Base-by-base conservation (phyloP, 2,113 vertebrate species). In the Ancistrus triradiatus region DNA sequence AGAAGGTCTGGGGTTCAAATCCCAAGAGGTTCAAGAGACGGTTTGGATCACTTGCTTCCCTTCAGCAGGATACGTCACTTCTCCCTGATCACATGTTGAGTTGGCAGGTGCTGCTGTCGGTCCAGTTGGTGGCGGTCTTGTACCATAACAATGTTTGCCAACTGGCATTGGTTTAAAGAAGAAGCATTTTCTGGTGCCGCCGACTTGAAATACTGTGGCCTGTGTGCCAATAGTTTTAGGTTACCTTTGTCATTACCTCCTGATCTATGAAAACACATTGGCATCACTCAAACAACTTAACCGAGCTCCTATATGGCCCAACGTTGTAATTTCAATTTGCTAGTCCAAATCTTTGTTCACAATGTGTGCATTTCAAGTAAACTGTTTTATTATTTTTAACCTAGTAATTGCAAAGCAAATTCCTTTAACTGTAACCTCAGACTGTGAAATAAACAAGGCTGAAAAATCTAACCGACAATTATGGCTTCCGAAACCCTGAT, bases 321-420 rank as follows among this genome's bases (percentile, higher is more conserved):
- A 85, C 81, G 70, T 79, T 82, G 78, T 81, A 73, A 81, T 85
- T 86, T 88, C 77, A 85, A 86, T 87, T 85, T 83, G 78, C 76
- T 81, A 73, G 72, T 78, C 70, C 65, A 64, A 85, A 85, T 83
- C 79, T 78, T 81, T 81, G 85, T 79, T 85, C 77, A 82, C 84
- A 84, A 82, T 81, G 78, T 82, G 86, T 85, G 84, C 87, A 90
- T 89, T 90, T 90, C 84, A 86, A 81, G 84, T 87, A 84, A 85
- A 81, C 77, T 84, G 81, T 86, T 85, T 88, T 82, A 88, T 86
- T 88, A 86, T 88, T 87, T 88, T 89, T 86, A 90, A 87, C 88
- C 80, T 83, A 77, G 81, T 86, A 88, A 90, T 88, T 88, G 84
- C 79, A 87, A 86, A 80, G 83, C 82, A 83, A 88, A 88, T 87